These are phyloP conservation scores for Syrrhaptes paradoxus DNA, from an alignment of 2,113 vertebrate species.

Conservation along the genomic window DNA sequence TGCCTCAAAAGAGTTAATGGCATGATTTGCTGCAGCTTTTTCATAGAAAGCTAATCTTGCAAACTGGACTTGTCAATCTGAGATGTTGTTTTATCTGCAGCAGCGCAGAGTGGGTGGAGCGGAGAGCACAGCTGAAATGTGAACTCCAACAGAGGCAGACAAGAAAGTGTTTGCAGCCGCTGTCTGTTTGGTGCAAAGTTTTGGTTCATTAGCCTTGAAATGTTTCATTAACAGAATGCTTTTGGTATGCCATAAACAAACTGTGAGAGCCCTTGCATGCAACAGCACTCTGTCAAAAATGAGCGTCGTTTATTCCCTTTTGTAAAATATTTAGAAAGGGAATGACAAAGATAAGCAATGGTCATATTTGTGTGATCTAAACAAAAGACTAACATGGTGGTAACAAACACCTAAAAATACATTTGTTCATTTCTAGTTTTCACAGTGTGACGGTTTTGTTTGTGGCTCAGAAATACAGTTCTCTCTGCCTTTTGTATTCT, in stretches of 20 bases:
- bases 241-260: conserved; percentile 20
- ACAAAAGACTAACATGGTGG: not conserved
- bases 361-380: not conserved
- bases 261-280: not conserved
- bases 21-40: not conserved
- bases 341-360: not conserved
- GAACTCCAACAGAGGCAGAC: conserved; percentile 65
- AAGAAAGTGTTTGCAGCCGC: conserved; percentile 15
- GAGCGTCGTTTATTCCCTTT: not conserved
- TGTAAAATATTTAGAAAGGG: not conserved
- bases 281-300: conserved; percentile 20
- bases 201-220: conserved; percentile 72
- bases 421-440: not conserved
- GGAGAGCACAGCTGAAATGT: conserved; percentile 69
- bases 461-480: not conserved
- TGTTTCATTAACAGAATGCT: conserved; percentile 39
- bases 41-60: not conserved
- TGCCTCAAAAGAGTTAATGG: conserved; percentile 34
- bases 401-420: not conserved
- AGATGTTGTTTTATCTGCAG: conserved; percentile 81
- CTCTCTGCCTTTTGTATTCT: not conserved
- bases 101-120: conserved; percentile 61
- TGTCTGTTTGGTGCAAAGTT: conserved; percentile 40
- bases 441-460: not conserved
- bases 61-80: conserved; percentile 63